These are phyloP conservation scores for Tangara arthus DNA, from an alignment of 2,797 vertebrate genomes.

Conservation along the genomic window DNA sequence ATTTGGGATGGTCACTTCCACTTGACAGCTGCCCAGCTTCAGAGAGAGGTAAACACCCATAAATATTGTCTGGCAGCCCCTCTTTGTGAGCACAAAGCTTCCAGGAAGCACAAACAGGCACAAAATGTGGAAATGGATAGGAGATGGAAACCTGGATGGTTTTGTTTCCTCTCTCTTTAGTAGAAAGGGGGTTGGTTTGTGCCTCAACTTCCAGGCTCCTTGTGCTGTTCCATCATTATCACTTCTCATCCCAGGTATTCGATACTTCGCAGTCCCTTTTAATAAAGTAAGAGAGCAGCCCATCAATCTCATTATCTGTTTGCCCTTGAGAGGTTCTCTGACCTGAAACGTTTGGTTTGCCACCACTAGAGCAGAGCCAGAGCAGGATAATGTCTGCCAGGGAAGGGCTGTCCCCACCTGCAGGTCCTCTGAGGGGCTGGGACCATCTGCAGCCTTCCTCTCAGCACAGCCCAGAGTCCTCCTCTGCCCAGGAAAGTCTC, in stretches of 20 bases:
- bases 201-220: not conserved
- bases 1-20: not conserved
- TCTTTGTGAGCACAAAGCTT: not conserved
- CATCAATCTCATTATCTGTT: not conserved
- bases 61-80: not conserved
- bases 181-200: not conserved
- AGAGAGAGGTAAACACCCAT: not conserved
- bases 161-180: not conserved
- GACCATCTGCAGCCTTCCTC: conserved; percentile 43
- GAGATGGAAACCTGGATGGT: not conserved
- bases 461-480: not conserved
- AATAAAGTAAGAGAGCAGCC: not conserved
- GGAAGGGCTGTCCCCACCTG: not conserved
- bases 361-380: not conserved
- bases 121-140: not conserved
- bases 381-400: not conserved
- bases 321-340: conserved; percentile 13
- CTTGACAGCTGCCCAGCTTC: not conserved
- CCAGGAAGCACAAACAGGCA: not conserved
- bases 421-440: not conserved
- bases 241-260: not conserved
- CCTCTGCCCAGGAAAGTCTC: conserved; percentile 14
- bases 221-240: not conserved
- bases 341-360: not conserved
- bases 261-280: not conserved